Conservation (phyloP, 2,113 vertebrate genomes). For the Rhagologus leucostigma region DNA sequence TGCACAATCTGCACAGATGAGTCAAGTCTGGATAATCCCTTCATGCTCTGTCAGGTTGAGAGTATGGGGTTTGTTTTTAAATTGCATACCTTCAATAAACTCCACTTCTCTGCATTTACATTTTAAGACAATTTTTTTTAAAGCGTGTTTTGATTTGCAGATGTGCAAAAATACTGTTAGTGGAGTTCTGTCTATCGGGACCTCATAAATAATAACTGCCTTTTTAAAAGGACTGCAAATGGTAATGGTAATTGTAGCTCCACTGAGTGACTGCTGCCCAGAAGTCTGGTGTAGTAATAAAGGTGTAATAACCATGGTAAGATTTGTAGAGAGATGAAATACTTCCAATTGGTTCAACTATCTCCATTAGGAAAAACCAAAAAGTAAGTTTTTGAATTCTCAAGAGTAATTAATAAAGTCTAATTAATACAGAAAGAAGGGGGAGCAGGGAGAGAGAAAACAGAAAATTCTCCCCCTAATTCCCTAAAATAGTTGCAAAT, state of each 20-base stretch:
- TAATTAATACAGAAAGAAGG: not conserved
- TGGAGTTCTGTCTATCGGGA: not conserved
- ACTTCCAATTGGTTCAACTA: not conserved
- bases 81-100: not conserved
- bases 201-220: not conserved
- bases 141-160: not conserved
- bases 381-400: not conserved
- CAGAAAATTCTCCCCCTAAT: not conserved
- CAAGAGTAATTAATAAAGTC: not conserved
- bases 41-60: conserved; percentile 19
- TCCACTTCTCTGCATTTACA: not conserved
- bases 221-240: not conserved
- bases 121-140: not conserved
- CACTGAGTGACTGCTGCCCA: not conserved
- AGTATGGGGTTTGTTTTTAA: not conserved
- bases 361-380: not conserved
- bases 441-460: not conserved
- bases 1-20: conserved; percentile 38
- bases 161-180: not conserved
- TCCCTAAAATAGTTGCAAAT: not conserved
- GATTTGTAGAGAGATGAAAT: not conserved
- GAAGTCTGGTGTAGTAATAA: not conserved
- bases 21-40: conserved; percentile 50
- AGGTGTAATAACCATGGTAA: not conserved
- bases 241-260: not conserved